A percentile compares a stretch with the other conserved stretches of the same genome.
Conservation (phyloP, 1,140 invertebrate species). For the Lepidostoma basale region DNA sequence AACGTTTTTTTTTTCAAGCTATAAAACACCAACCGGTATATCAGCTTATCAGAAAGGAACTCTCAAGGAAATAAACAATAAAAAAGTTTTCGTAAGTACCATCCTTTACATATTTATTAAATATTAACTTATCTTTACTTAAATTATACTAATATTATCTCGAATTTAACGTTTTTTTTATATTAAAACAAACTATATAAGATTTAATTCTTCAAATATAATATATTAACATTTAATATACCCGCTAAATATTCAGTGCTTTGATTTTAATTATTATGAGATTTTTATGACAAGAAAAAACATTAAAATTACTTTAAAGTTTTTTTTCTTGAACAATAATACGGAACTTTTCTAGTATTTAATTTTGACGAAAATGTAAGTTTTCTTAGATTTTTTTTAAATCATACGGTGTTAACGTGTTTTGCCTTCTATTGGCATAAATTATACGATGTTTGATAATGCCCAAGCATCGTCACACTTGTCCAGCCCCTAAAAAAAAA, state of each 20-base stretch:
- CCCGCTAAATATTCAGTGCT: background rate
- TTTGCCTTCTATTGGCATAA: too few relatives aligned
- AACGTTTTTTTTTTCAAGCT: slow-evolving; percentile 56
- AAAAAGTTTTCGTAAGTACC: slow-evolving; percentile 44
- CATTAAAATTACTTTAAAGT: too few relatives aligned
- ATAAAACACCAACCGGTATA: slow-evolving; percentile 70
- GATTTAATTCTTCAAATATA: background rate
- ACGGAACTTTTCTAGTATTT: too few relatives aligned
- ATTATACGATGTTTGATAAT: too few relatives aligned
- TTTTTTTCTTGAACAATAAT: too few relatives aligned
- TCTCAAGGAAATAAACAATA: slow-evolving; percentile 60
- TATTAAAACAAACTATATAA: background rate
- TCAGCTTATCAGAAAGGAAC: slow-evolving; percentile 64
- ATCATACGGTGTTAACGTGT: too few relatives aligned
- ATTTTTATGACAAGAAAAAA: background rate
- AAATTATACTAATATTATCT: too few relatives aligned
- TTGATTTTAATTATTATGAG: background rate
- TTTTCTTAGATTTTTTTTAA: too few relatives aligned
- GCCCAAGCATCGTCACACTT: too few relatives aligned
- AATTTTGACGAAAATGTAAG: too few relatives aligned
- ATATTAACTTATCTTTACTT: background rate
- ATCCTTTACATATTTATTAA: background rate
- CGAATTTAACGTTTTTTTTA: too few relatives aligned
- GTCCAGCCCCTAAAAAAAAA: too few relatives aligned
- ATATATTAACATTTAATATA: background rate